Evolutionary conservation across 2,797 vertebrate species (phyloP), one percentile per base, ranked within the genome.

Genomic region (Xenopus petersii): DNA sequence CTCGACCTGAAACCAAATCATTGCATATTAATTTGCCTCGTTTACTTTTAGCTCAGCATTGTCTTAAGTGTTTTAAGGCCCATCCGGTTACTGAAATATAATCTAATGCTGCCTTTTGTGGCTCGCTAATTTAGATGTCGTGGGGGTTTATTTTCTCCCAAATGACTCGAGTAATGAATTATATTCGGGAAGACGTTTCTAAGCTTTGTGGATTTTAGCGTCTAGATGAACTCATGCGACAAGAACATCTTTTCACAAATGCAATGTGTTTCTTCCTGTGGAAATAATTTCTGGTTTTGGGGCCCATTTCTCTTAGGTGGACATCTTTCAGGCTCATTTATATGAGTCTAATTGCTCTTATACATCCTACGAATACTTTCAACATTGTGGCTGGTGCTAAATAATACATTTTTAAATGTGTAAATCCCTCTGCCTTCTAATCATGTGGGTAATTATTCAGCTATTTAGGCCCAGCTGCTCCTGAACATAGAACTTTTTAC

Each of bases 401-500:
- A 79, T 70, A 79, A 79, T 79, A 63, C 54, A 42, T 49, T 58
- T 61, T 70, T 65, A 70, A 79, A 65, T 26, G 60, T 59, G 71
- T 54, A 59, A 64, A 64, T 68, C 76, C 46, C 66, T 61, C 55
- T 59, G 66, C 66, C 66, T 13, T 73, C 55, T 78, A 79, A 79
- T 79, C 71, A 70, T 67, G n/a, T 46, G 65, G 71, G 76, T 70
- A 65, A 79, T 79, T 79, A 79, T 79, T 79, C 65, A 79, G 76
- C 76, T 79, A 74, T 79, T 79, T 79, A 79, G 67, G 76, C 76
- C 76, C 76, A 79, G 76, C 76, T 79, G 76, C 76, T 79, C 64
- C 60, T 61, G 54, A 79, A 58, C 68, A 73, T 64, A 54, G 49
- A 59, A 59, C 46, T 54, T 54, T 36, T 42, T 47, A 46, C n/a